Percentiles rank a stretch among this genome's conserved stretches.
phyloP scores from a whole-genome alignment of 2,888 invertebrate species.

The Volucella bombylans region DNA sequence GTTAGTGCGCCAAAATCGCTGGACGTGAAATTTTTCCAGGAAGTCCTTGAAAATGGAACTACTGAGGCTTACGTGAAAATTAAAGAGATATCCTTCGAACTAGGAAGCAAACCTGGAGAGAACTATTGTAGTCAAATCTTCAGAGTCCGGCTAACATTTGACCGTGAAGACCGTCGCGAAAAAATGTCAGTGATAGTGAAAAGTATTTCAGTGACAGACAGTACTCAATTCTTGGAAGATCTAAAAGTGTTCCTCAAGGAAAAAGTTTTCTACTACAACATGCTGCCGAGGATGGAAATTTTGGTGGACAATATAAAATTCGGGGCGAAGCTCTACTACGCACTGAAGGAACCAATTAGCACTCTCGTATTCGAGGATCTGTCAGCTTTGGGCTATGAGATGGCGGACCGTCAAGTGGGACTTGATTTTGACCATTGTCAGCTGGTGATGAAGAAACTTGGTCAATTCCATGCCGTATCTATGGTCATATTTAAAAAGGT shows the following conservation, averaged over 20 bases:
- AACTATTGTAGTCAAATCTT: slow-evolving; percentile 76
- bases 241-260: slow-evolving; percentile 81
- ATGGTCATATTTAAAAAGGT: slow-evolving; percentile 83
- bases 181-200: slow-evolving; percentile 75
- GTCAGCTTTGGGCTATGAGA: slow-evolving; percentile 82
- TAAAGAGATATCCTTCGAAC: slow-evolving; percentile 57
- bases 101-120: slow-evolving; percentile 74
- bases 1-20: slow-evolving; percentile 58
- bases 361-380: slow-evolving; percentile 80
- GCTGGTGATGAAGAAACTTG: slow-evolving; percentile 83
- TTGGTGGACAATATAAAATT: slow-evolving; percentile 75
- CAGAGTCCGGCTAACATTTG: slow-evolving; percentile 68
- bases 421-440: slow-evolving; percentile 83
- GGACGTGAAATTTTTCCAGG: slow-evolving; percentile 70
- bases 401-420: slow-evolving; percentile 83
- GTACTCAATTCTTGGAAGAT: slow-evolving; percentile 77
- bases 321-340: slow-evolving; percentile 68
- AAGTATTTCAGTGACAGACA: slow-evolving; percentile 68
- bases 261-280: slow-evolving; percentile 78
- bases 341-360: slow-evolving; percentile 53
- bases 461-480: slow-evolving; percentile 84
- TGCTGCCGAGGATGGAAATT: slow-evolving; percentile 79
- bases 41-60: slow-evolving; percentile 71
- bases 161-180: slow-evolving; percentile 18
- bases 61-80: slow-evolving; percentile 46